Evolutionary conservation across 2,888 invertebrate species (phyloP), one percentile per base, ranked within the genome.

Genomic region (Epinotia bilunana): DNA sequence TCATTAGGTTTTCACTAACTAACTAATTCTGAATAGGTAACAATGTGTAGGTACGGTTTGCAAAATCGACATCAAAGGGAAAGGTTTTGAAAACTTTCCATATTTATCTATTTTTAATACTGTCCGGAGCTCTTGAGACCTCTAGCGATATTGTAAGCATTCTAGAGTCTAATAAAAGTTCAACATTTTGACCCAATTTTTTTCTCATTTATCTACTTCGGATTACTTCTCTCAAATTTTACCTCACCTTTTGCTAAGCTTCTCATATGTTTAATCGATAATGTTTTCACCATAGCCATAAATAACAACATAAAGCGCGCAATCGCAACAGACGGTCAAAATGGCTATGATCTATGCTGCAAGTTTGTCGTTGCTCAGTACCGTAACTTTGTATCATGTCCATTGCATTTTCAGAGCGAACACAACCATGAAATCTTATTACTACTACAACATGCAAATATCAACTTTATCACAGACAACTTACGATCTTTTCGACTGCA

Each of bases 291-390:
- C 69, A 76, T 69, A 76, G 80, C 81, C 82, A 83, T 85, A 84
- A 86, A 84, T 79, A 81, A 80, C 78, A 76, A 73, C 77, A 79
- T 79, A 79, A 79, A 80, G 79, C 77, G 78, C 70, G 78, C 72
- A 75, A 71, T 77, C 78, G 70, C 84, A 85, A 83, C 83, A 84
- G 79, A 80, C 81, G 79, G 78, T 80, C 80, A 82, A 84, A 83
- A 84, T 84, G 87, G 86, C 87, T 85, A 86, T 87, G 84, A 83
- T 79, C 79, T 75, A 77, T 78, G 70, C 79, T 84, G 83, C 87
- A 90, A 90, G 85, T 89, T 89, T 89, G 89, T 88, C 86, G 84
- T 84, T 79, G 79, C 79, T 80, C 82, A 80, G 84, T 83, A 83
- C 82, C 83, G 81, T 84, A 85, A 89, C 87, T 89, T 88, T 87